Conservation (phyloP, 2,888 invertebrate species). For the Onthophagus sagittarius region DNA sequence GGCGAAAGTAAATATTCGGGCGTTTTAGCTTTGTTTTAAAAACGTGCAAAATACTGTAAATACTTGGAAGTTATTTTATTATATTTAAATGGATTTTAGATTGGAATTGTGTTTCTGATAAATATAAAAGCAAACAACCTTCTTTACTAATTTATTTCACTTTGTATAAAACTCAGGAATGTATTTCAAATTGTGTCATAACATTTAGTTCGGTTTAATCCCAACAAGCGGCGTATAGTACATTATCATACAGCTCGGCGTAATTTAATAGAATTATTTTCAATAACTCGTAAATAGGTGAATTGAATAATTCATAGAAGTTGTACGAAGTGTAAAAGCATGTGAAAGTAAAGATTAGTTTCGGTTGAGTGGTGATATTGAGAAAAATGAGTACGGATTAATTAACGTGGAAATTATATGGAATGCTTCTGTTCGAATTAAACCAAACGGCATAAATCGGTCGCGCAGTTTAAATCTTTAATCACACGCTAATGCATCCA, state of each 20-base stretch:
- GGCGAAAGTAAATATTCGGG: constrained; percentile 2
- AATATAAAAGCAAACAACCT: too few species aligned
- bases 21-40: not conserved
- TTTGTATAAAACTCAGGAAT: too few species aligned
- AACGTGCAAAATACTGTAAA: not conserved
- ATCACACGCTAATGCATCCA: constrained; percentile 5
- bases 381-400: not conserved
- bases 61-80: not conserved
- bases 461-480: constrained; percentile 3
- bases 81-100: not conserved
- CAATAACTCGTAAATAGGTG: too few species aligned
- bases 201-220: too few species aligned
- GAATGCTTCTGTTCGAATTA: not conserved
- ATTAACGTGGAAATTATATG: not conserved
- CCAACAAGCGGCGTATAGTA: too few species aligned
- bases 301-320: too few species aligned
- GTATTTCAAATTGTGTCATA: too few species aligned
- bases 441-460: constrained; percentile 3
- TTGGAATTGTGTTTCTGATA: not conserved
- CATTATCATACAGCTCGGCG: too few species aligned
- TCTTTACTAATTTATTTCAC: too few species aligned
- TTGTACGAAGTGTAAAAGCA: too few species aligned
- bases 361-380: not conserved
- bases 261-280: too few species aligned
- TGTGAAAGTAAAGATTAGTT: not conserved